Percentiles rank a stretch among this genome's conserved stretches.
Conservation (phyloP, 2,797 vertebrate species). For the Kryptopterus vitreolus region DNA sequence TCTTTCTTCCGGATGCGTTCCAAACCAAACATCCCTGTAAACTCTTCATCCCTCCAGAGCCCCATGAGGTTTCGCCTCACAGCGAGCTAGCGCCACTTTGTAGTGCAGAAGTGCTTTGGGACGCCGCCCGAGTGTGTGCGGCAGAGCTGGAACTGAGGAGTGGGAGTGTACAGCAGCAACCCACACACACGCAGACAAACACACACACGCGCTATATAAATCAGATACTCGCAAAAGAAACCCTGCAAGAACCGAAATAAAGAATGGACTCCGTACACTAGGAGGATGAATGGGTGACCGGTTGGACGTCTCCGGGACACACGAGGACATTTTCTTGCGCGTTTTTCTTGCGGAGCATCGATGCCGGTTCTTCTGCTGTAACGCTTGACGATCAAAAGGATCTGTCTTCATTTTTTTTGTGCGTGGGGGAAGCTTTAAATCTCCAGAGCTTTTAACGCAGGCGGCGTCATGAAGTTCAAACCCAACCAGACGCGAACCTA, state of each 20-base stretch:
- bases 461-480: conserved; percentile 90
- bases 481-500: conserved; percentile 96
- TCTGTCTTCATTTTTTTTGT: neutral
- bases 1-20: no score
- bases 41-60: neutral
- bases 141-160: neutral
- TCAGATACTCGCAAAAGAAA: neutral
- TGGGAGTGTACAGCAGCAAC: conserved; percentile 27
- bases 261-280: neutral
- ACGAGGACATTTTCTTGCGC: neutral
- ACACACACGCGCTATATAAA: neutral
- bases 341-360: neutral
- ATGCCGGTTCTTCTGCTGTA: conserved; percentile 17
- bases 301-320: neutral
- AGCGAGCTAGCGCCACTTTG: neutral
- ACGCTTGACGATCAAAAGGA: conserved; percentile 2
- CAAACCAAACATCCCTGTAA: neutral
- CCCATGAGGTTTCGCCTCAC: neutral
- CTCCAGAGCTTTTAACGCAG: neutral
- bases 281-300: neutral
- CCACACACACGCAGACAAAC: conserved; percentile 28
- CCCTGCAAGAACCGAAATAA: no score
- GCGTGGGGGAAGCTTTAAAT: neutral
- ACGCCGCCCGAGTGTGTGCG: neutral
- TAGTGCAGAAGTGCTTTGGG: neutral